These are phyloP conservation scores for Aphelenchoides avenae DNA, from an alignment of 1,140 invertebrate genomes.

Conservation along the genomic window DNA sequence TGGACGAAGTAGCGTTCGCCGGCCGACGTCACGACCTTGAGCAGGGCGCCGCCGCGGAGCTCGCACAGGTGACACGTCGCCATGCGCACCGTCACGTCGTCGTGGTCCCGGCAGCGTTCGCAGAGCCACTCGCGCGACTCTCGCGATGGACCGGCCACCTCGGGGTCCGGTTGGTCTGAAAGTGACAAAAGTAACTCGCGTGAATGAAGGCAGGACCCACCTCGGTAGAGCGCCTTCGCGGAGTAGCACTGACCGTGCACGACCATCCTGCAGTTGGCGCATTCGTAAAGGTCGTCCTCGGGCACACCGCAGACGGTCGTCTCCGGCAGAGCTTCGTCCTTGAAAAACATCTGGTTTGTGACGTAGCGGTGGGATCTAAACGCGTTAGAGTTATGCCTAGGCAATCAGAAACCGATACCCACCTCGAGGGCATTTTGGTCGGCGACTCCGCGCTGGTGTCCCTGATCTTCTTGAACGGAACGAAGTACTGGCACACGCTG, in stretches of 20 bases:
- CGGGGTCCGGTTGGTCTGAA: no score
- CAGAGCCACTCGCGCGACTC: constrained; percentile 14
- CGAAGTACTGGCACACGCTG: constrained; percentile 30
- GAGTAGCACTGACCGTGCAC: constrained; percentile 24
- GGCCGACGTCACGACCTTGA: constrained; percentile 6
- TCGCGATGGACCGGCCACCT: no score
- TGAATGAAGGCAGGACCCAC: no score
- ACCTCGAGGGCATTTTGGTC: constrained; percentile 7
- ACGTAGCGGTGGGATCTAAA: constrained; percentile 27
- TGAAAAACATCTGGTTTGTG: constrained; percentile 28
- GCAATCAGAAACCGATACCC: no score
- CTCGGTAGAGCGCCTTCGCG: no score
- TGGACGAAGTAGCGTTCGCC: constrained; percentile 13
- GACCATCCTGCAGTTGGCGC: constrained; percentile 27
- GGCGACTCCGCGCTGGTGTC: constrained; percentile 2
- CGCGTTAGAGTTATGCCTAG: no score
- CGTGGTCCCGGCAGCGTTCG: constrained; percentile 14
- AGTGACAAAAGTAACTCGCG: no score
- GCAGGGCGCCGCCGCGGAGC: constrained; percentile 25
- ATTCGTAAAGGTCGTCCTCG: constrained; percentile 24
- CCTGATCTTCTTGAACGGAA: constrained; percentile 8
- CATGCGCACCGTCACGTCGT: constrained; percentile 24
- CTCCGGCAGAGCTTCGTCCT: constrained; percentile 4
- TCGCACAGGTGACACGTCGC: constrained; percentile 24
- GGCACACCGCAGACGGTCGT: background rate